Evolutionary conservation across 2,888 invertebrate genomes (phyloP), one percentile per base, ranked within the genome.

Genomic region (Spialia ferax): DNA sequence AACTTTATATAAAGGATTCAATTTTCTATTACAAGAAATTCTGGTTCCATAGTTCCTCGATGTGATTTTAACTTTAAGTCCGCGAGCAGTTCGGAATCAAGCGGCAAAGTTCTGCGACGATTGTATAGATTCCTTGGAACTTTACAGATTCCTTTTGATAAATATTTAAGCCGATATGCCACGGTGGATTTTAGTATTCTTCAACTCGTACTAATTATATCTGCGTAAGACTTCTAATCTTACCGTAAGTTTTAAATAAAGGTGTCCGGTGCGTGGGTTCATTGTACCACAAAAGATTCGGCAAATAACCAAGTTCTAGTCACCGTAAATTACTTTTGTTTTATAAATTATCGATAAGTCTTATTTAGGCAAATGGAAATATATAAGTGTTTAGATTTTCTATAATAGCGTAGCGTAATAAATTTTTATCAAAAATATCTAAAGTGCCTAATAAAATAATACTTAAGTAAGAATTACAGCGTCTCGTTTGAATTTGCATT

Each of bases 1-100:
- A 66, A 66, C 42, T 67, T 66, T 61, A 22, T 61, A 45, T 61
- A 67, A 67, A 55, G 55, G 66, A 67, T 67, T 67, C 60, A 67
- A 67, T 67, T 67, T 63, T 67, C 66, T 67, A 67, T 61, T 55
- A 67, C 55, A 61, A 45, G 66, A 45, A 61, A 61, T 67, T 54
- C 60, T 23, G 61, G 32, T 55, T 54, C 66, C 60, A 20, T 20
- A 55, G 66, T 23, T 55, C 18, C 8, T 45, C 45, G 54, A 63
- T 63, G 66, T 67, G 66, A 67, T 67, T 67, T 67, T 67, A 67
- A 67, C 67, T 67, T 55, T 35, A 61, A 67, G 48, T 67, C 60
- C 38, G 38, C 45, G 22, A 52, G 62, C 35, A 35, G 52, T 54
- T 61, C 22, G 61, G 29, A 67, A 60, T 48, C 48, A 35, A 48